Conservation (phyloP, 2,113 vertebrate species). For the Chrysemys picta region DNA sequence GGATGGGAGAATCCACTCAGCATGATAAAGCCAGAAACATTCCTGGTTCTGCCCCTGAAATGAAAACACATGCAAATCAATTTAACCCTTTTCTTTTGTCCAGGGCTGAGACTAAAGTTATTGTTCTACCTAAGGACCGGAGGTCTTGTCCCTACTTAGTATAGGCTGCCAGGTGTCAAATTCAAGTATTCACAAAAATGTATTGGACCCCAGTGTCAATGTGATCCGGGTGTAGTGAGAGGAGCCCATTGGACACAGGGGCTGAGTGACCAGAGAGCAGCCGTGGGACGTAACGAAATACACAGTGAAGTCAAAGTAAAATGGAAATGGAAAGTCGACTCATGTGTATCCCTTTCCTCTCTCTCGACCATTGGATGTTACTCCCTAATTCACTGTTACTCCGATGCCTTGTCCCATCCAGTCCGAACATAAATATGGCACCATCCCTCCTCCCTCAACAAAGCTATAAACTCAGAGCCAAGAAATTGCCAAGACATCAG, state of each 20-base stretch:
- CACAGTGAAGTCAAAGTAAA: neutral
- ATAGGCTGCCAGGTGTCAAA: neutral
- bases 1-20: neutral
- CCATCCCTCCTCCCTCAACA: neutral
- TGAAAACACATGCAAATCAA: neutral
- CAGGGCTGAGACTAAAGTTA: neutral
- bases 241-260: neutral
- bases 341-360: neutral
- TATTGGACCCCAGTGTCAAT: neutral
- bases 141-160: neutral
- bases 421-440: neutral
- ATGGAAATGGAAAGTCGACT: neutral
- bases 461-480: neutral
- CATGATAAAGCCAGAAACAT: neutral
- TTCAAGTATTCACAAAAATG: neutral
- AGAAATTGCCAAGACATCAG: neutral
- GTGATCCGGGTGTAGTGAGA: neutral
- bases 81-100: conserved; percentile 12
- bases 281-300: neutral
- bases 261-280: neutral
- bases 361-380: neutral
- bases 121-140: neutral
- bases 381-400: neutral
- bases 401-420: neutral
- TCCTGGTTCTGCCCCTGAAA: neutral